Evolutionary conservation across 2,888 invertebrate species (phyloP), one percentile per base, ranked within the genome.

Genomic region (Drosophila testacea): DNA sequence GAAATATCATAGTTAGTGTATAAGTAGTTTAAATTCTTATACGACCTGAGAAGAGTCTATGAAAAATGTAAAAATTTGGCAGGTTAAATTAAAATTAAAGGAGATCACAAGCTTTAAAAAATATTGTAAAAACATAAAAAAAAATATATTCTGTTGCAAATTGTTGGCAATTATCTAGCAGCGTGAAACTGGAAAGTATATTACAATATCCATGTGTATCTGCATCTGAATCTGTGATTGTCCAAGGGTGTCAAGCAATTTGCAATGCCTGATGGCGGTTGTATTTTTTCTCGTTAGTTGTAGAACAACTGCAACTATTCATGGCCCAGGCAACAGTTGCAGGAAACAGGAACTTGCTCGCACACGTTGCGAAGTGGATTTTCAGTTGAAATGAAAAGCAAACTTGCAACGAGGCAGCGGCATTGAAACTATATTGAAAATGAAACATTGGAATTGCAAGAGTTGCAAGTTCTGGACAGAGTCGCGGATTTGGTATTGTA

Each of bases 391-490:
- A 73, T 73, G 78, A 69, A 77, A 73, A 69, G 63, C 64, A 60
- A 81, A 59, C 57, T 67, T 48, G 46, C 44, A 59, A 50, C 63
- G 46, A 59, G 72, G 44, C 61, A 55, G 34, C 44, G 77, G 68
- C 79, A 68, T 71, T 71, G 69, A 77, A 69, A 69, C 36, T 46
- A 50, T 57, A 64, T 73, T 73, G 52, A 79, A 82, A 82, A 75
- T 82, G 80, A 88, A 85, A 82, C 76, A 83, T 72, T 44, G 56
- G 66, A 78, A 59, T 81, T 63, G 84, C 55, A 66, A 73, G 55
- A 71, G 70, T 56, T 71, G 60, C 42, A 38, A 66, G 27, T 46
- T 27, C 10, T 46, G 56, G 22, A 57, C 66, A 52, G 79, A 79
- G 54, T 56, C 60, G 79, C 65, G 80, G 70, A 82, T 88, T 79